Base-by-base conservation (phyloP, 2,888 invertebrate species). In the Caenorhabditis wallacei region DNA sequence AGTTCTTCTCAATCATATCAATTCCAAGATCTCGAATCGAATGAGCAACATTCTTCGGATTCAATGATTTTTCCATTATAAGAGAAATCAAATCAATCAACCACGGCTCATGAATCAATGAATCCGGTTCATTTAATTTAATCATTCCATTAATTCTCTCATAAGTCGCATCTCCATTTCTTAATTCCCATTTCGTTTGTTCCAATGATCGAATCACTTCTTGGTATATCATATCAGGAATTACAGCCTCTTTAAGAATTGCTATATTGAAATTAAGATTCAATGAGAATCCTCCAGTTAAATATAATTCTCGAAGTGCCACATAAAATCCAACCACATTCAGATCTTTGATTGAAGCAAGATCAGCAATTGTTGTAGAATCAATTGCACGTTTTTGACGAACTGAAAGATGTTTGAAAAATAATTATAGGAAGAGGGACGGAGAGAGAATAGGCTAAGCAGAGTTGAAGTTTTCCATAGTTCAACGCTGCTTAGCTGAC, bases 21-120 rank as follows among this genome's bases (percentile, higher is more conserved):
- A 11, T 13, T 24, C 59, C 72, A 1, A 72, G 11, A 20, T 72
- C 72, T 26, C 63, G 10, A 7, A 72, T 30, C 0, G 63, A 40
- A 24, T 37, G 54, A 1, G 72, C 72, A 18, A 61, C 18, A 37
- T 72, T 20, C n/a, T 54, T 72, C 2, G 71, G 10, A 35, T 72
- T 53, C 13, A 2, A 1, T 7, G 61, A 48, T 11, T 30, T 13
- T 8, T 48, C 48, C 16, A 48, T 7, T 18, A 72, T 61, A 4
- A n/a, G 13, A 2, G 11, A 0, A 4, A 22, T 43, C 16, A 72
- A 8, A 0, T 43, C 22, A 1, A 18, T 48, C 4, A 61, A 1
- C 59, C 61, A 71, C 1, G 24, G 57, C 40, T 63, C 40, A 22
- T 5, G 37, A 5, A 40, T 18, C 24, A 71, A 40, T 1, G 40